Conservation (phyloP, 2,113 vertebrate genomes). For the Prietella phreatophila region DNA sequence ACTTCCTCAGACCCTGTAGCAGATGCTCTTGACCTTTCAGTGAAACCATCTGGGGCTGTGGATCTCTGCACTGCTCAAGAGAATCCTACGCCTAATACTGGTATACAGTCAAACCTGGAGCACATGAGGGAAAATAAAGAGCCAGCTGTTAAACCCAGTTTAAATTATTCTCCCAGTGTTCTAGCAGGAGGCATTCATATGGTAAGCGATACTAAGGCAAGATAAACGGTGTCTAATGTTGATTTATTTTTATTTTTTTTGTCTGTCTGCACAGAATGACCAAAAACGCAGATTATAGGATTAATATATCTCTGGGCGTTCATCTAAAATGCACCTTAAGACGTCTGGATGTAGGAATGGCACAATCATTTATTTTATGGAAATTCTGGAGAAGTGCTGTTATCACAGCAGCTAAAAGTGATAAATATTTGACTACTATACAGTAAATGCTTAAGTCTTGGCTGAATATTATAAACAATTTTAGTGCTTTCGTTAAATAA, state of each 20-base stretch:
- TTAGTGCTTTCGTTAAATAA: background rate
- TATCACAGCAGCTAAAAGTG: background rate
- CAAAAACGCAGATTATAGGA: background rate
- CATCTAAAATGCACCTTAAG: background rate
- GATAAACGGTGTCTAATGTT: background rate
- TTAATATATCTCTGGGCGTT: background rate
- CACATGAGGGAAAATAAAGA: background rate
- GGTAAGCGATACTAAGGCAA: conserved; percentile 8
- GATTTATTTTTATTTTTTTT: no score
- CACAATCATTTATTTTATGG: background rate
- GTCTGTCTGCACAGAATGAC: background rate
- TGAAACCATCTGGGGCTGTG: conserved; percentile 44
- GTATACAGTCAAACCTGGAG: background rate
- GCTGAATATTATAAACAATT: background rate
- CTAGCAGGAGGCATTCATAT: background rate
- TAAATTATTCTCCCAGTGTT: conserved; percentile 17
- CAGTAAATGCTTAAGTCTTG: background rate
- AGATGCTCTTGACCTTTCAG: conserved; percentile 66
- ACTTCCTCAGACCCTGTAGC: conserved; percentile 32
- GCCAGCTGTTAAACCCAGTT: conserved; percentile 27
- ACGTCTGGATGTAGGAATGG: background rate
- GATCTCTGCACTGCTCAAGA: conserved; percentile 34
- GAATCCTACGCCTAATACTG: background rate
- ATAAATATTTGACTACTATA: background rate
- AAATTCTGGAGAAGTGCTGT: background rate